phyloP scores from a whole-genome alignment of 2,797 vertebrate genomes.

The Sebastes kiyomatsui region DNA sequence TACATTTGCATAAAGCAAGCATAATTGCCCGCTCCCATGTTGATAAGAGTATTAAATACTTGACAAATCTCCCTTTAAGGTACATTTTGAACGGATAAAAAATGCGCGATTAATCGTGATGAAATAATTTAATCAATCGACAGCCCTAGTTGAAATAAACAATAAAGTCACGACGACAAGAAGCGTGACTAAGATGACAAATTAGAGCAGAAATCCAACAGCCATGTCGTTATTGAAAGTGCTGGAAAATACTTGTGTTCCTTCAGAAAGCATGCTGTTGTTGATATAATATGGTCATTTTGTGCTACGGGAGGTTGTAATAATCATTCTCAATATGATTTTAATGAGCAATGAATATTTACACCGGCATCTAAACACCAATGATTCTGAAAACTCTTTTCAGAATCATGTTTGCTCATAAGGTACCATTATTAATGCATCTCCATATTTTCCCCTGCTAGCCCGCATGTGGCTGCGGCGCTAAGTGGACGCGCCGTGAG shows the following conservation, averaged over 20 bases:
- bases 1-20: too few relatives aligned
- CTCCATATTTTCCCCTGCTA: neutral
- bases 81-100: too few relatives aligned
- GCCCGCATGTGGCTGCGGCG: constrained; percentile 21
- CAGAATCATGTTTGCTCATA: constrained; percentile 37
- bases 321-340: constrained; percentile 34
- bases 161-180: neutral
- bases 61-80: too few relatives aligned
- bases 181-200: neutral
- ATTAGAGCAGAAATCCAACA: neutral
- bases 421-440: constrained; percentile 27
- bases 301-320: neutral
- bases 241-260: neutral
- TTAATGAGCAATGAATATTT: constrained; percentile 63
- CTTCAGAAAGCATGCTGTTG: neutral
- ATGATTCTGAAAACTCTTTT: neutral
- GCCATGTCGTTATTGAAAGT: neutral
- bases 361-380: constrained; percentile 27
- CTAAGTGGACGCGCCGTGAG: constrained; percentile 22
- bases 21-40: too few relatives aligned
- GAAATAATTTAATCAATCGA: too few relatives aligned
- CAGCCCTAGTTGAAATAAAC: neutral
- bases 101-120: too few relatives aligned
- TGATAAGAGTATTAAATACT: too few relatives aligned
- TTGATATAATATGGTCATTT: constrained; percentile 9